Conservation (phyloP, 1,140 invertebrate genomes). For the Scaptomyza hsui region DNA sequence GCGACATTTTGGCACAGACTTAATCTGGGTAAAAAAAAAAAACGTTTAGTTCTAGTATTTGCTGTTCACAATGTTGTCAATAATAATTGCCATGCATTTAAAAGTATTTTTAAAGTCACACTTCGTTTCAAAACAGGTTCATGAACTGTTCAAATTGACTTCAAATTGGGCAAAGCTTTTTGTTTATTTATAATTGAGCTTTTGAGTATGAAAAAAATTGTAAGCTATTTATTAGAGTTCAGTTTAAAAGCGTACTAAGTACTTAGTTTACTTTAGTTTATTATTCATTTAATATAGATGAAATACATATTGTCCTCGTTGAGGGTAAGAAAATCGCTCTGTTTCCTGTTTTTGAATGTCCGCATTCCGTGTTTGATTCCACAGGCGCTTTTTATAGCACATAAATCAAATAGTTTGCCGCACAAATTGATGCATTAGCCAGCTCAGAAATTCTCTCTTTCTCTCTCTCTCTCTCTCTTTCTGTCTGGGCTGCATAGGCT, state of each 20-base stretch:
- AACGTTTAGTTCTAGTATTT: too few relatives aligned
- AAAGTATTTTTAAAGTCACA: background rate
- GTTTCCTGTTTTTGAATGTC: constrained; percentile 9
- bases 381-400: constrained; percentile 34
- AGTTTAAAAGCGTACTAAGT: too few relatives aligned
- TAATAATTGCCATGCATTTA: background rate
- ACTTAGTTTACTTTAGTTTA: too few relatives aligned
- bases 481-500: constrained; percentile 1
- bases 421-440: constrained; percentile 55
- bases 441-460: constrained; percentile 3
- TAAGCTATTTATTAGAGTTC: too few relatives aligned
- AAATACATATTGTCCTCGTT: background rate
- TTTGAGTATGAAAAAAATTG: too few relatives aligned
- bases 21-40: background rate
- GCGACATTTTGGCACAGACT: background rate
- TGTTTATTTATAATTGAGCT: too few relatives aligned
- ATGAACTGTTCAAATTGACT: background rate
- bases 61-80: background rate
- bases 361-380: constrained; percentile 30
- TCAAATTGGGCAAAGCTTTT: too few relatives aligned
- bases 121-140: background rate
- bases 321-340: background rate
- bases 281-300: too few relatives aligned
- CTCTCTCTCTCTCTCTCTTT: background rate
- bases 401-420: constrained; percentile 52